Evolutionary conservation across 2,113 vertebrate species (phyloP), one percentile per base, ranked within the genome.

Genomic region (Brienomyrus longianalis): DNA sequence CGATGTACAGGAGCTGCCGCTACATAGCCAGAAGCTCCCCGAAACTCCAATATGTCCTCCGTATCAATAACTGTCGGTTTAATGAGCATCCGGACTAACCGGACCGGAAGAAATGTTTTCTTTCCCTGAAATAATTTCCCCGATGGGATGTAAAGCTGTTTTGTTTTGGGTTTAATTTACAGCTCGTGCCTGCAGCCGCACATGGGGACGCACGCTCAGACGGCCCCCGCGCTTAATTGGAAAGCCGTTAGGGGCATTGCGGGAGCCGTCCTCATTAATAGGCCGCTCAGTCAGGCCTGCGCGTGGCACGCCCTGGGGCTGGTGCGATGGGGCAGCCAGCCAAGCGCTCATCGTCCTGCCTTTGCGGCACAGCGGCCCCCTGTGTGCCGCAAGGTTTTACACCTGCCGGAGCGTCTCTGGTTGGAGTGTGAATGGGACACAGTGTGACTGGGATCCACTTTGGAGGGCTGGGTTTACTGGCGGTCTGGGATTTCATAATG

Each of bases 161-260:
- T 87, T 87, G 85, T 80, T 51, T 87, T 87, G 85, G 85, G 48
- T 87, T 87, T 87, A 87, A 87, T 87, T 87, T 87, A 52, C 85
- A 87, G 51, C 50, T 54, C n/a, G 85, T 51, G 51, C 27, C 50
- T 51, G n/a, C 51, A 39, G 13, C 31, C 51, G 51, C 85, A 48
- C 84, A 35, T n/a, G n/a, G 45, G 85, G 15, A n/a, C 85, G 31
- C 83, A 48, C 21, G 83, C 83, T 84, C 23, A 45, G 19, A 9
- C 43, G 17, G 39, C 21, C 51, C 50, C 51, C 10, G 13, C 27
- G 51, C 51, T 87, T 87, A 87, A 87, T 87, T 87, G 85, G 85
- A 54, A 52, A 87, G 85, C 85, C 48, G 85, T 54, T 54, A 19
- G 85, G 23, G 48, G 39, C 23, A 27, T 51, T 39, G n/a, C n/a